These are phyloP conservation scores for Mechanitis messenoides DNA, from an alignment of 2,888 invertebrate species.

Conservation along the genomic window DNA sequence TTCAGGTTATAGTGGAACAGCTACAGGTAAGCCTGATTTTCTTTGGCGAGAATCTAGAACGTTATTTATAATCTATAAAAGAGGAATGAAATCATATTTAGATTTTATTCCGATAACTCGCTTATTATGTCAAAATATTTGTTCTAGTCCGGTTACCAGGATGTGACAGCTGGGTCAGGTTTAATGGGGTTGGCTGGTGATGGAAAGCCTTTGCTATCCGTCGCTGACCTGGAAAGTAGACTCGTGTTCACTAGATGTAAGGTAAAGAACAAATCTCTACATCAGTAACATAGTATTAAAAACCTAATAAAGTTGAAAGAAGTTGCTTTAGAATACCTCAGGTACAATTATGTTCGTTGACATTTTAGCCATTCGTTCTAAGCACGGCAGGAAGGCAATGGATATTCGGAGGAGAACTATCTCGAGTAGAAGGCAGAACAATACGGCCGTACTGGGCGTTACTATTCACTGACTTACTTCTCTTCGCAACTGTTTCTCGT, in stretches of 20 bases:
- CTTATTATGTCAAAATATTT: conserved; percentile 6
- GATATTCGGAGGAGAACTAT: conserved; percentile 92
- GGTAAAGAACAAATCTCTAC: conserved; percentile 53
- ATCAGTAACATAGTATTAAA: not conserved
- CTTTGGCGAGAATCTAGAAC: too few relatives aligned
- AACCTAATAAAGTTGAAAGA: not conserved
- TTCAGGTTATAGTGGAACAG: conserved; percentile 68
- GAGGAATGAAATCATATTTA: too few relatives aligned
- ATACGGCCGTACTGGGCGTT: conserved; percentile 91
- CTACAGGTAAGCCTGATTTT: conserved; percentile 50
- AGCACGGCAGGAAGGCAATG: conserved; percentile 90
- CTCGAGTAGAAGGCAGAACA: conserved; percentile 87
- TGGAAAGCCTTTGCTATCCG: conserved; percentile 86
- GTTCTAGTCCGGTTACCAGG: conserved; percentile 82
- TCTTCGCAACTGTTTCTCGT: conserved; percentile 90
- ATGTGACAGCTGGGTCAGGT: conserved; percentile 89
- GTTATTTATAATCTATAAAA: too few relatives aligned
- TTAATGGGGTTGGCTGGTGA: conserved; percentile 91
- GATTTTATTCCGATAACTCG: not conserved
- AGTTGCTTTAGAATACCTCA: not conserved
- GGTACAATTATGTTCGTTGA: not conserved
- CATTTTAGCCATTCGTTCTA: conserved; percentile 84
- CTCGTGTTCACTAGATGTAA: conserved; percentile 94
- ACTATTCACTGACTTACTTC: conserved; percentile 87
- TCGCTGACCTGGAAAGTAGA: conserved; percentile 90